Percentiles rank a stretch among this genome's conserved stretches.
Conservation (phyloP, 2,888 invertebrate species). For the Harpalus rufipes region DNA sequence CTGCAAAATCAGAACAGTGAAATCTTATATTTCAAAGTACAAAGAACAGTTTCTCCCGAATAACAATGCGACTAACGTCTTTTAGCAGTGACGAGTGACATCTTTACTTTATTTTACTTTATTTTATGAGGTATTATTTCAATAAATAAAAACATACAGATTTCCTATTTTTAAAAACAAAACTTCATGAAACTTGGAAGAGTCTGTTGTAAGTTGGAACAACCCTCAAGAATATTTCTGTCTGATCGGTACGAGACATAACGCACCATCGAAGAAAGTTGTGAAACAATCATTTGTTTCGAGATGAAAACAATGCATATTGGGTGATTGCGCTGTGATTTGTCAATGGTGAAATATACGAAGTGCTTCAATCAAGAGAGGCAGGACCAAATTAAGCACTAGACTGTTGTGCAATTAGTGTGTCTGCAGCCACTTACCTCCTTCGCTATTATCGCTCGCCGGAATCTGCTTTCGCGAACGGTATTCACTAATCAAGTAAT, state of each 20-base stretch:
- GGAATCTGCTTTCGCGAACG: conserved; percentile 66
- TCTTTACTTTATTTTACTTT: too few relatives aligned
- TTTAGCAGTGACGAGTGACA: too few relatives aligned
- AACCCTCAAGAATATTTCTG: background rate
- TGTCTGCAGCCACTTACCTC: conserved; percentile 66
- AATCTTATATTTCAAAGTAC: too few relatives aligned
- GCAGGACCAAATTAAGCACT: conserved; percentile 59
- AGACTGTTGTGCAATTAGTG: conserved; percentile 66
- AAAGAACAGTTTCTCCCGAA: too few relatives aligned
- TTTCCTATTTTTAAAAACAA: too few relatives aligned
- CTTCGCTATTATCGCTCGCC: conserved; percentile 61
- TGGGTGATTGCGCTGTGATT: conserved; percentile 44
- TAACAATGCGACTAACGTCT: too few relatives aligned
- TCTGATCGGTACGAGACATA: background rate
- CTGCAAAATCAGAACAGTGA: too few relatives aligned
- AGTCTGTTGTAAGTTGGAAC: background rate
- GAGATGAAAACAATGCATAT: conserved; percentile 39
- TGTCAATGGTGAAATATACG: conserved; percentile 55
- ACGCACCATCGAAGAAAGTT: conserved; percentile 8
- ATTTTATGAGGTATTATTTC: too few relatives aligned
- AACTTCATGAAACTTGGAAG: too few relatives aligned
- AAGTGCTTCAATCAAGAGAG: conserved; percentile 59
- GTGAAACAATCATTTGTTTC: conserved; percentile 36
- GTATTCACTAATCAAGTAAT: conserved; percentile 67
- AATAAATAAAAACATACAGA: too few relatives aligned